Conservation (phyloP, 2,113 vertebrate genomes). For the Bettongia penicillata region DNA sequence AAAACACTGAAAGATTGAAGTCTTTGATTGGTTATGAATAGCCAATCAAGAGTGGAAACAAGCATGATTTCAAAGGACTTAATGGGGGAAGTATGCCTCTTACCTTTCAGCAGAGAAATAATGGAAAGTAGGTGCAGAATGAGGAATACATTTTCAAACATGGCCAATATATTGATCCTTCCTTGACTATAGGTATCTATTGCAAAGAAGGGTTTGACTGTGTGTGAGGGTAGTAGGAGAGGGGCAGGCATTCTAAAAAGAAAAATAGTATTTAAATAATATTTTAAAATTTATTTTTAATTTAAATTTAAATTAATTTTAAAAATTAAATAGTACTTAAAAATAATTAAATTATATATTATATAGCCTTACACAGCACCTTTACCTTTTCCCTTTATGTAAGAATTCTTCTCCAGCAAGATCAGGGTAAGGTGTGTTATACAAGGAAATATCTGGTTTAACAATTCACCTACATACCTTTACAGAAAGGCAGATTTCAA, state of each 20-base stretch:
- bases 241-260: neutral
- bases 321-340: too few relatives aligned
- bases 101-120: neutral
- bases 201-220: neutral
- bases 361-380: fast-evolving
- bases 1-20: neutral
- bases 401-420: neutral
- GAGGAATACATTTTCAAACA: neutral
- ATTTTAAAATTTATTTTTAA: too few relatives aligned
- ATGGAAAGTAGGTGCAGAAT: neutral
- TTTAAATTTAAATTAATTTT: too few relatives aligned
- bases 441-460: neutral
- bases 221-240: neutral
- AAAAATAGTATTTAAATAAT: neutral
- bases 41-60: neutral
- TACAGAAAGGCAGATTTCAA: neutral
- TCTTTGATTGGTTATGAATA: too few relatives aligned
- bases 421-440: neutral
- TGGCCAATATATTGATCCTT: neutral
- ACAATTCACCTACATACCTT: neutral
- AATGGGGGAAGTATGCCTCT: neutral
- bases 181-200: neutral
- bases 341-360: too few relatives aligned
- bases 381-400: neutral
- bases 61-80: neutral